phyloP scores from a whole-genome alignment of 2,113 vertebrate species.

The Camelus dromedarius region DNA sequence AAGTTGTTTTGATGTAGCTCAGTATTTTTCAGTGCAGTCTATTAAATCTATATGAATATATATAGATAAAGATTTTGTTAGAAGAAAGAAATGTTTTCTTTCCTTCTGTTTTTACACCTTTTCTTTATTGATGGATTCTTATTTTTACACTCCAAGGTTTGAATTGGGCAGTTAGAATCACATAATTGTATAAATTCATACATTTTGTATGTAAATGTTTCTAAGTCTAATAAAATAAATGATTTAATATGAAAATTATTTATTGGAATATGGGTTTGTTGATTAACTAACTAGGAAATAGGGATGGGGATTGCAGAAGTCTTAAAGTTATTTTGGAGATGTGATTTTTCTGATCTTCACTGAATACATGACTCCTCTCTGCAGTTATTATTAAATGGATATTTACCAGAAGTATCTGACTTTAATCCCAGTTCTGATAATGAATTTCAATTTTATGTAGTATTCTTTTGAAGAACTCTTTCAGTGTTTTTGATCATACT shows the following conservation, averaged over 20 bases:
- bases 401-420: not conserved
- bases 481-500: slow-evolving; percentile 14
- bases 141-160: not conserved
- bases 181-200: not conserved
- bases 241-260: not conserved
- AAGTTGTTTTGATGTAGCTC: not conserved
- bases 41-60: not conserved
- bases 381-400: not conserved
- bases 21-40: not conserved
- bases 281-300: not conserved
- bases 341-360: not conserved
- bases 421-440: not conserved
- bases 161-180: not conserved
- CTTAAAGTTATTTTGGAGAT: not conserved
- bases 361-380: not conserved
- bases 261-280: not conserved
- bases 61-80: not conserved
- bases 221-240: not conserved
- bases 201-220: not conserved
- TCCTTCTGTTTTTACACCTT: not conserved
- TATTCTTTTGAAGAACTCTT: slow-evolving; percentile 24
- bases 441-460: not conserved
- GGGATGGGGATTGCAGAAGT: not conserved
- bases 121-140: not conserved
- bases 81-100: not conserved